phyloP scores from a whole-genome alignment of 2,888 invertebrate genomes.

The Polyploca ridens region DNA sequence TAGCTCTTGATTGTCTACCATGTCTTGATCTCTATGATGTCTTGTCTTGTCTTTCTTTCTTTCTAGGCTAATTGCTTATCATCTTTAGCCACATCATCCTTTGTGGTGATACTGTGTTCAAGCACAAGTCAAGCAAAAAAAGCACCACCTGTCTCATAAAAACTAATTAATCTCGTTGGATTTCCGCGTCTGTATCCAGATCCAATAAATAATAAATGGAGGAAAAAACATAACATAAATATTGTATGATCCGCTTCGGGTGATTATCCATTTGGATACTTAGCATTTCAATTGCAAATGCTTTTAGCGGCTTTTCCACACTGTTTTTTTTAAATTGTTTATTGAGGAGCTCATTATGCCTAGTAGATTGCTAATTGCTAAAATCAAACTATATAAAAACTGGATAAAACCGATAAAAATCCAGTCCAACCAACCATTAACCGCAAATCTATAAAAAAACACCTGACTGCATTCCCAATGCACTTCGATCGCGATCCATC shows the following conservation, averaged over 20 bases:
- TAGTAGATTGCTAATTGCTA: no score
- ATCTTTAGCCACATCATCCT: no score
- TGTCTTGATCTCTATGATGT: no score
- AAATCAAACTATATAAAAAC: not conserved
- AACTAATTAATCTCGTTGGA: not conserved
- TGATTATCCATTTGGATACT: no score
- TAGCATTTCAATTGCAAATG: not conserved
- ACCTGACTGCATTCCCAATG: slow-evolving; percentile 36
- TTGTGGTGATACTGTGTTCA: no score
- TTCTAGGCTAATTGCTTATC: no score
- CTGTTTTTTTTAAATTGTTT: not conserved
- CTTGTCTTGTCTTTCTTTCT: no score
- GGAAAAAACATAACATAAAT: not conserved
- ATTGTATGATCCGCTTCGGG: not conserved
- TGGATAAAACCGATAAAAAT: slow-evolving; percentile 17
- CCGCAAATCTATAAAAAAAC: slow-evolving; percentile 18
- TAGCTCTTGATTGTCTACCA: no score
- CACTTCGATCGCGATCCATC: slow-evolving; percentile 38
- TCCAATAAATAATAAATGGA: not conserved
- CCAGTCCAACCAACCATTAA: slow-evolving; percentile 18
- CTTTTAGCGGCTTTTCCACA: not conserved
- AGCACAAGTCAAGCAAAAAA: not conserved
- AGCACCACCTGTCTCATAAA: not conserved
- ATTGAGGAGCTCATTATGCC: no score
- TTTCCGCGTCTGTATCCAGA: not conserved